Evolutionary conservation across 2,888 invertebrate species (phyloP).

Genomic region (Oligia latruncula): DNA sequence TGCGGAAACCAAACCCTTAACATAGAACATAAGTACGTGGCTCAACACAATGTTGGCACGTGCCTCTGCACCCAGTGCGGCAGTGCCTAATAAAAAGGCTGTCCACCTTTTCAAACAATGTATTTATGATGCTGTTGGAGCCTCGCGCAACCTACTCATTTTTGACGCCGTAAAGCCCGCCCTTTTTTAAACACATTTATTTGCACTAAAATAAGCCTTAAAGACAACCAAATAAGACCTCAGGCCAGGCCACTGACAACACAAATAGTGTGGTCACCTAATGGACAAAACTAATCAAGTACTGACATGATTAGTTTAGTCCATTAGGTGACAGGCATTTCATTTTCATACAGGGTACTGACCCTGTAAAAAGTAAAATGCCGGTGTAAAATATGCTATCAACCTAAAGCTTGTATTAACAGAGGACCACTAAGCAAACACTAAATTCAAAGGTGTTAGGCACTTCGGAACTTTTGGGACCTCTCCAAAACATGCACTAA

Average conservation of each 20-base stretch:
- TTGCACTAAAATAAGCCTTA: too few species aligned
- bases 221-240: too few species aligned
- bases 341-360: neutral
- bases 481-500: slow-evolving; percentile 31
- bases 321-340: neutral
- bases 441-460: neutral
- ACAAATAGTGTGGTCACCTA: neutral
- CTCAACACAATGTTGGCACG: too few species aligned
- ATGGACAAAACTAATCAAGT: neutral
- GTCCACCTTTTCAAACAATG: too few species aligned
- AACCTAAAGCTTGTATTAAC: neutral
- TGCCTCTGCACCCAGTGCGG: too few species aligned
- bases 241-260: neutral
- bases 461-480: slow-evolving; percentile 27
- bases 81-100: too few species aligned
- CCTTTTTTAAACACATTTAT: too few species aligned
- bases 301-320: neutral
- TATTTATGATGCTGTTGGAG: too few species aligned
- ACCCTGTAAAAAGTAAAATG: neutral
- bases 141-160: too few species aligned
- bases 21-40: too few species aligned
- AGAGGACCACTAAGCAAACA: slow-evolving; percentile 7
- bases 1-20: too few species aligned
- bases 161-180: too few species aligned
- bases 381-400: neutral